Base-by-base conservation (phyloP, 30 jellyfish, hydroid and myxozoan genomes). In the Aurelia sp. region DNA sequence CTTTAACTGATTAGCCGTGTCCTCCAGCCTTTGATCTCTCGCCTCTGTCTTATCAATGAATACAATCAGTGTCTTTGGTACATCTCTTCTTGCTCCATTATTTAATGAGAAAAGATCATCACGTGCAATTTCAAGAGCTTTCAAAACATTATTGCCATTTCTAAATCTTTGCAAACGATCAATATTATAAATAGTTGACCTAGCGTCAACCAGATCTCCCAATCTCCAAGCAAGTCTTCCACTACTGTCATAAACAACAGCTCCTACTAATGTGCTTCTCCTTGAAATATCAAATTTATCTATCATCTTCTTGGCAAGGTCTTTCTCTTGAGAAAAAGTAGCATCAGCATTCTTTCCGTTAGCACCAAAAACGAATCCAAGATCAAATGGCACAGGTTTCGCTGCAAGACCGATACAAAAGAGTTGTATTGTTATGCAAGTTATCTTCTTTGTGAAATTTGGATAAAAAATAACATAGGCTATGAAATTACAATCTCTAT, bases 71-170 rank as follows among this genome's bases (percentile, higher is more conserved):
- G 97, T 73, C 58, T 92, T 92, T 51, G 84, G 82, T 4, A 84
- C 71, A 55, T 62, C 67, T 22, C 82, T 73, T 27, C 98, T 65
- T 17, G 82, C 97, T 5, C 97, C 97, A 7, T 82, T 68, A n/a
- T 62, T 50, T 66, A 18, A 24, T 6, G 72, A 12, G 63, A 87
- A 92, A 0, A 92, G 85, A 0, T 83, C 71, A 60, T 72, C 84
- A 2, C 89, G 81, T 8, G 94, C 96, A 11, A 83, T 50, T 63
- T 88, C 96, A n/a, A 93, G 67, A 15, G 96, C 96, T 21, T 50
- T 66, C n/a, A 19, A 38, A 18, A 73, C 13, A 13, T 44, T 67
- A 7, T 38, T 38, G 10, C 84, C 84, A 38, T 20, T 20, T 12
- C 84, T 51, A 15, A 67, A 21, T 16, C n/a, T 18, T 67, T 0